Percentiles rank a stretch among this genome's conserved stretches.
Conservation (phyloP, 1,140 invertebrate species). For the Diorhabda sublineata region DNA sequence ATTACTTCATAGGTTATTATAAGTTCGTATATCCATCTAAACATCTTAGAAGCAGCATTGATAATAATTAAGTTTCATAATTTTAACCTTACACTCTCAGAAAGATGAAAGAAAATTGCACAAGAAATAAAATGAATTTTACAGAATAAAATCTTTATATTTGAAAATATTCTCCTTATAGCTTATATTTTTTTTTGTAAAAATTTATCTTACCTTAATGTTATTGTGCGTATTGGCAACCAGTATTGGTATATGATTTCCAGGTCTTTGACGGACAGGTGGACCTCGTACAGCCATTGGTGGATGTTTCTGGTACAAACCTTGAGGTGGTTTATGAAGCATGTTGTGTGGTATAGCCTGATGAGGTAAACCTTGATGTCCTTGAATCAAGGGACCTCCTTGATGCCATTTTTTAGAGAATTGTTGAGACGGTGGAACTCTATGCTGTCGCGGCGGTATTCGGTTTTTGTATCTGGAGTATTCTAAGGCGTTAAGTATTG, state of each 20-base stretch:
- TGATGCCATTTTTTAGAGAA: conserved; percentile 35
- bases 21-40: too few relatives aligned
- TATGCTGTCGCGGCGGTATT: conserved; percentile 23
- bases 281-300: conserved; percentile 10
- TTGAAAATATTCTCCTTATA: too few relatives aligned
- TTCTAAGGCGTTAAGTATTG: conserved; percentile 16
- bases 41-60: too few relatives aligned
- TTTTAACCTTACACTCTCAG: too few relatives aligned
- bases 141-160: too few relatives aligned
- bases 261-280: conserved; percentile 5
- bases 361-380: not conserved
- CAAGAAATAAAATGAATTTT: too few relatives aligned
- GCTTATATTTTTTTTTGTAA: too few relatives aligned
- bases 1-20: too few relatives aligned
- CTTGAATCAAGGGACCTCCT: conserved; percentile 10
- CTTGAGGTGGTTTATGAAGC: not conserved
- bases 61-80: too few relatives aligned
- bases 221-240: too few relatives aligned
- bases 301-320: conserved; percentile 7
- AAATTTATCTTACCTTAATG: too few relatives aligned
- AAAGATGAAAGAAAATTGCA: too few relatives aligned
- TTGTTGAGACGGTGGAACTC: conserved; percentile 24
- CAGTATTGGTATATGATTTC: conserved; percentile 20
- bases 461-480: conserved; percentile 28
- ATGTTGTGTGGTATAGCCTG: not conserved